Evolutionary conservation across 1,140 invertebrate genomes (phyloP).

Genomic region (Dermatophagoides farinae): DNA sequence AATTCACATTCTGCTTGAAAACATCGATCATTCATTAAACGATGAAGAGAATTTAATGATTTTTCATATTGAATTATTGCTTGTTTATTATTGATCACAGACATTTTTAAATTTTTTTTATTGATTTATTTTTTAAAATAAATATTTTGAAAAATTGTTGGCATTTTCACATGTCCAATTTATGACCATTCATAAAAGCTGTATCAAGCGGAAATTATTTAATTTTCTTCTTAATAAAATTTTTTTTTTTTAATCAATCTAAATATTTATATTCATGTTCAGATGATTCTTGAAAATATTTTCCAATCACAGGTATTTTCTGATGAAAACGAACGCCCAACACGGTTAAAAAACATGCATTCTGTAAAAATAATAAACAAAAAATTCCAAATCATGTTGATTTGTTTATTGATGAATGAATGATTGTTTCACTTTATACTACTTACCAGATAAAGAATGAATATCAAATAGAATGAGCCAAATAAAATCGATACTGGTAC

Average conservation of each 20-base stretch:
- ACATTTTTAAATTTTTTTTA: background rate
- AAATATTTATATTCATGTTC: conserved; percentile 8
- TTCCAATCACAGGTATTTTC: conserved; percentile 5
- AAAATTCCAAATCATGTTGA: too few species aligned
- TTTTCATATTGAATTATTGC: background rate
- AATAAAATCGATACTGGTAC: conserved; percentile 1
- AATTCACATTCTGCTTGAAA: background rate
- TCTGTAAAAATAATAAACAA: conserved; percentile 4
- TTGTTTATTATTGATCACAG: background rate
- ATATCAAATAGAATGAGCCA: conserved; percentile 13
- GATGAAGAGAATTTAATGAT: background rate
- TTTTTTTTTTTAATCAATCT: too few species aligned
- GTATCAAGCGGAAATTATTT: too few species aligned
- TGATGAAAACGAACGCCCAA: background rate
- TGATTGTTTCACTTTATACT: background rate
- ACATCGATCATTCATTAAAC: background rate
- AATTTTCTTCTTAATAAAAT: too few species aligned
- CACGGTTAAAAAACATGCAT: conserved; percentile 8
- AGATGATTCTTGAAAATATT: conserved; percentile 3
- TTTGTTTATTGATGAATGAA: too few species aligned
- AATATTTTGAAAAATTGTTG: background rate
- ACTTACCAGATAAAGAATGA: conserved; percentile 15
- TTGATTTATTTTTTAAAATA: background rate
- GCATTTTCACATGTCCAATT: background rate
- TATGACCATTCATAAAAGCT: background rate